Evolutionary conservation across 2,888 invertebrate species (phyloP), one percentile per base, ranked within the genome.

Genomic region (Gordius sp.): DNA sequence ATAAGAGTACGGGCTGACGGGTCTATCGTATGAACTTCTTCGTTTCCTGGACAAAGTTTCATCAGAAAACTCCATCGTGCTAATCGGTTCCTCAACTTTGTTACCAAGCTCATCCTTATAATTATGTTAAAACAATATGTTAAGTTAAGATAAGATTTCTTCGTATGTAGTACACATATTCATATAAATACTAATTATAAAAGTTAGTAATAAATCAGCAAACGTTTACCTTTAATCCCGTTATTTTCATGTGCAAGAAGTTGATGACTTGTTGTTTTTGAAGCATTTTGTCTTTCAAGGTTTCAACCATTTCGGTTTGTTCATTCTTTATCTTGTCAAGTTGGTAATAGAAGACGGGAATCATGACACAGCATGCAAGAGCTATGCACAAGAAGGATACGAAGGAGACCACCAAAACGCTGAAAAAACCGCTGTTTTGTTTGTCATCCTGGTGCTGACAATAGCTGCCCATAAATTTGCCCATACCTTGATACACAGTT

Each of bases 181-280:
- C n/a, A 33, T n/a, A 33, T 8, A 33, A 13, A 33, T 8, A n/a
- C 39, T 33, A 33, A 13, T 33, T 8, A 33, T 13, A 33, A 33
- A 33, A 33, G 8, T 13, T n/a, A 33, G 8, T 33, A 33, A 33
- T 33, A 8, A 33, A n/a, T 33, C 39, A 33, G 39, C 8, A 8
- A 13, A 13, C 47, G 8, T 20, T 47, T 47, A 47, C 47, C 47
- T 47, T 47, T 8, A 47, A 20, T 47, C 47, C 47, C 8, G 47
- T 47, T 47, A 47, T 47, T 47, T 47, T 47, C 47, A 47, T 47
- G 20, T 47, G 47, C 47, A 47, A 47, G 23, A 47, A 47, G 20
- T 47, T 47, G 8, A 47, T 47, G 47, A 47, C 47, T 47, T 47
- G 47, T 47, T 47, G 47, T 23, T 47, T 47, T 23, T 47, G 47